Percentiles rank a stretch among this genome's conserved stretches.
Evolutionary conservation across 2,797 vertebrate genomes (phyloP).

Genomic region (Neostethus bicornis): DNA sequence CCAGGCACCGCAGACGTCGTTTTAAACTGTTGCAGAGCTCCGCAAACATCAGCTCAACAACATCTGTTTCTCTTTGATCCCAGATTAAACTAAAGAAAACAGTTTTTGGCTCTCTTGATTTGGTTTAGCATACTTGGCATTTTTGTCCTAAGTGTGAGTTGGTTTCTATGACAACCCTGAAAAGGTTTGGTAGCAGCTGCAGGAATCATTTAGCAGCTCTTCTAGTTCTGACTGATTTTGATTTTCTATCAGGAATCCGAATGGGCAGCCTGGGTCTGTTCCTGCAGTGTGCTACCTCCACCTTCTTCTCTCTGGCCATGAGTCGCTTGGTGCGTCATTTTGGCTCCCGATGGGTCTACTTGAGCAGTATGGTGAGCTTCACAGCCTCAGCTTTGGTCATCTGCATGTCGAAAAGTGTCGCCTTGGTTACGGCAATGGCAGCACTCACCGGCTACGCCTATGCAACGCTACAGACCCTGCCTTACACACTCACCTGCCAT

Average conservation of each 20-base stretch:
- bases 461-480: constrained; percentile 83
- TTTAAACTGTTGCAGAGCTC: constrained; percentile 12
- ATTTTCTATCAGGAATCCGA: constrained; percentile 77
- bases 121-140: too few species aligned
- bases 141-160: too few species aligned
- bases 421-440: constrained; percentile 79
- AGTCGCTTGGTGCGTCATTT: constrained; percentile 76
- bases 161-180: neutral
- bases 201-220: neutral
- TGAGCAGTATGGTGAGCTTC: constrained; percentile 85
- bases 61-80: constrained; percentile 15
- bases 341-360: constrained; percentile 78
- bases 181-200: too few species aligned
- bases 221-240: neutral
- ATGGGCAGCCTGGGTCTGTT: constrained; percentile 85
- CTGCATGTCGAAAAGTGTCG: constrained; percentile 80
- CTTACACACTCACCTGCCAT: constrained; percentile 83
- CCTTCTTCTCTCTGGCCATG: constrained; percentile 82
- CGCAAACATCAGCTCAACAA: constrained; percentile 1
- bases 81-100: constrained; percentile 15
- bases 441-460: constrained; percentile 84
- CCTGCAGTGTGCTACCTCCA: constrained; percentile 85
- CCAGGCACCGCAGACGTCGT: too few species aligned
- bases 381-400: constrained; percentile 79
- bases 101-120: constrained; percentile 9